Conservation (phyloP, 2,888 invertebrate genomes). For the Mythimna impura region DNA sequence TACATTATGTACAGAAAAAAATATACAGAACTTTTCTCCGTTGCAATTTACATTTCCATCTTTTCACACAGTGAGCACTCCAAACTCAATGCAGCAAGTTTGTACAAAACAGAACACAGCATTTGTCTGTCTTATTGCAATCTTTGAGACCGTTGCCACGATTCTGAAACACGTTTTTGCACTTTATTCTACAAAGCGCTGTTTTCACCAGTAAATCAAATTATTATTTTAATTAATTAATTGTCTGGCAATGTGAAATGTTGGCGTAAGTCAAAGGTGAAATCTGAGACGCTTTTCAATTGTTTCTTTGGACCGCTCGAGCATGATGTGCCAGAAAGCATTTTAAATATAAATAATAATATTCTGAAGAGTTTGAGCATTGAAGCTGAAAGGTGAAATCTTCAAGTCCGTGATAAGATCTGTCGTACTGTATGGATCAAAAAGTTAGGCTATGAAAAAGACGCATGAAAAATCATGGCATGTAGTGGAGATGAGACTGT, state of each 20-base stretch:
- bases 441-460: too few relatives aligned
- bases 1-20: background rate
- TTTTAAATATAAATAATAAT: background rate
- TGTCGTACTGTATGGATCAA: too few relatives aligned
- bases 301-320: background rate
- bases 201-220: background rate
- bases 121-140: slow-evolving; percentile 1
- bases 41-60: background rate
- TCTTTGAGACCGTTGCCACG: background rate
- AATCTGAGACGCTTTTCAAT: background rate
- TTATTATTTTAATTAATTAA: slow-evolving; percentile 3
- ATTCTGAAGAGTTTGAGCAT: too few relatives aligned
- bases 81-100: slow-evolving; percentile 3
- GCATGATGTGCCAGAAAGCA: background rate
- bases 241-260: background rate
- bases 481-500: too few relatives aligned
- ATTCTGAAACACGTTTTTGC: slow-evolving; percentile 4
- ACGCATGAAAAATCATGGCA: too few relatives aligned
- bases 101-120: background rate
- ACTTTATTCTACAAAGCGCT: background rate
- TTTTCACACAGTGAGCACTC: background rate
- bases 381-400: too few relatives aligned
- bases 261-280: background rate
- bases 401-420: too few relatives aligned
- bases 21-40: background rate